Base-by-base conservation (phyloP, 2,113 vertebrate species). In the Hiodon tergisus region DNA sequence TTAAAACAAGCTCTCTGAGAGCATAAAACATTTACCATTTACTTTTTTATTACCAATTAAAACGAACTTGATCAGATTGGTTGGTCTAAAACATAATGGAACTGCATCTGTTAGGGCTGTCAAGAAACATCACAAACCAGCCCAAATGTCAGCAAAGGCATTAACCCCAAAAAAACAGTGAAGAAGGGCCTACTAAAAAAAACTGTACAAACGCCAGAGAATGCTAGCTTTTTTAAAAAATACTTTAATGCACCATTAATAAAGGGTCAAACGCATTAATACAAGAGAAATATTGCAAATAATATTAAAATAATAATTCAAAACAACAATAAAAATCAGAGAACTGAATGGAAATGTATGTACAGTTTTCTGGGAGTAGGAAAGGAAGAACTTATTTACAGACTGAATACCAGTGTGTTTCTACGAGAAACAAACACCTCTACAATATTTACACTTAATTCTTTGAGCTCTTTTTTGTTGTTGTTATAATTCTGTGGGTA, bases 191-290 rank as follows among this genome's bases (percentile, higher is more conserved):
- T 31, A 31, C 31, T 31, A 31, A 31, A 59, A 59, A 3, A 16
- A 71, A 0, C 14, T 9, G 1, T 31, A 31, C 31, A 31, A 31
- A 31, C 31, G 31, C 31, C 31, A 31, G 31, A 31, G 31, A 31
- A 31, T 79, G 60, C 68, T 6, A 31, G 31, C 81, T 90, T 90
- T 90, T 90, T 89, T 91, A 88, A 92, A 92, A 93, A 93, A 93
- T 93, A 93, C 88, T 93, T 92, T 93, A 92, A 91, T 93, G 89
- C 89, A 91, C 89, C 91, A 93, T 92, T 92, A 91, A 93, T 93
- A 92, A 92, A 92, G 90, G 87, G 86, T 91, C 85, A 86, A 92
- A 93, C 90, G 88, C 88, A 92, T 93, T 91, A 90, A 92, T 92
- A 92, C 90, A 92, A 93, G 91, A 92, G 86, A 91, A 91, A 91